Evolutionary conservation across 1,140 invertebrate genomes (phyloP), one percentile per base, ranked within the genome.

Genomic region (Pseudachorutes palmiensis): DNA sequence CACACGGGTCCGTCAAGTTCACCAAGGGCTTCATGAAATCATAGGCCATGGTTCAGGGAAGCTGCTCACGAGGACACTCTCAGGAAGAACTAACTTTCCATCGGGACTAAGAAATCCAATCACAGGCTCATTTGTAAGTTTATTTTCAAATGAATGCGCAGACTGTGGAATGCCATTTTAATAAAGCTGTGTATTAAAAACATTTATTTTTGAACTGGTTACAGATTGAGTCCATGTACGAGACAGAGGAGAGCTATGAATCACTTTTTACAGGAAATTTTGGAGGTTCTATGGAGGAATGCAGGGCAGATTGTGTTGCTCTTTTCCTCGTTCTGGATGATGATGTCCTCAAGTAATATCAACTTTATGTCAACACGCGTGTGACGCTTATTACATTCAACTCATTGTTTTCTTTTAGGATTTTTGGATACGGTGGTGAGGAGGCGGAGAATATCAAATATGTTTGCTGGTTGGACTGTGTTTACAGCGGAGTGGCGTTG

Each of bases 21-120:
- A 96, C 83, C 93, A 97, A n/a, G 94, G 92, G 48, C 81, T 97
- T 0, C 94, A 98, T 76, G 95, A 97, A 79, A 80, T 97, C 1
- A 80, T 97, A 1, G 95, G 95, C 0, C 95, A 98, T 79, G 95
- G 94, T 36, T 94, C 91, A 79, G 95, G 95, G 1, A 97, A 97
- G 80, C 78, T 97, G 1, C 86, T 98, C 63, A 80, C 82, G 22
- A 84, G 88, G 75, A 81, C 86, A 67, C 82, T 83, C 19, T 82
- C 90, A 69, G 91, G 88, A 19, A 83, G 81, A 0, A 87, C 87
- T 64, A 97, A 97, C 78, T 97, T 93, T 77, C 86, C 95, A 77
- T 80, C 80, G 28, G 80, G 85, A 0, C 83, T 93, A 0, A 85
- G 84, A 65, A 88, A 96, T 80, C 87, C 93, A 32, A 78, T 92